Evolutionary conservation across 2,888 invertebrate species (phyloP).

Genomic region (Thalpophila matura): DNA sequence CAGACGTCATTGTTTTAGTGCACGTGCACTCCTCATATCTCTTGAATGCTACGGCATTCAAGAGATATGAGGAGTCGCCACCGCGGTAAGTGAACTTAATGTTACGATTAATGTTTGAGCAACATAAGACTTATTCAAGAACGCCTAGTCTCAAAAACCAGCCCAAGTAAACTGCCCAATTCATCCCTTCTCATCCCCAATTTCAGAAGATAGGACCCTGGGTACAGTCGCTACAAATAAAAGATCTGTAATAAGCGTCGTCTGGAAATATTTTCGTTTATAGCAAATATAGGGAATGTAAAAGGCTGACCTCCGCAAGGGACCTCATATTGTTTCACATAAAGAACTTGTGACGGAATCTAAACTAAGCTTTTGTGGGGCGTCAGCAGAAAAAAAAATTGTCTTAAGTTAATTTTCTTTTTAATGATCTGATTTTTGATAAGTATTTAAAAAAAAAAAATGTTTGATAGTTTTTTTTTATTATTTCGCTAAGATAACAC

Average conservation of each 20-base stretch:
- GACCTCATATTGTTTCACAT: conserved; percentile 76
- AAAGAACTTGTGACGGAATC: conserved; percentile 75
- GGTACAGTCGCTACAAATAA: conserved; percentile 25
- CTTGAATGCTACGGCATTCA: no score
- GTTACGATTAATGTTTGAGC: no score
- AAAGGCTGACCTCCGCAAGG: conserved; percentile 72
- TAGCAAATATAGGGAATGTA: conserved; percentile 73
- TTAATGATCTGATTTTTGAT: no score
- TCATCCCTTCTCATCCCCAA: conserved; percentile 16
- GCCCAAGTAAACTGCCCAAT: not conserved
- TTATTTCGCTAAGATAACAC: no score
- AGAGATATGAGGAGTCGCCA: no score
- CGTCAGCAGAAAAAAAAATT: conserved; percentile 44
- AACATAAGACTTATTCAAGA: not conserved
- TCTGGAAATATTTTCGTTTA: conserved; percentile 69
- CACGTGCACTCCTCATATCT: no score
- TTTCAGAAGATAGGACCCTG: conserved; percentile 9
- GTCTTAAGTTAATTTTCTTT: not conserved
- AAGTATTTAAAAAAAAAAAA: not conserved
- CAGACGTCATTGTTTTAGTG: no score
- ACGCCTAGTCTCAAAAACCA: not conserved
- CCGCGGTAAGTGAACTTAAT: no score
- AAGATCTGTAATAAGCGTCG: conserved; percentile 54
- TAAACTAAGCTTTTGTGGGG: conserved; percentile 63
- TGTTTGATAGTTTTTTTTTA: conserved; percentile 51